Evolutionary conservation across 2,888 invertebrate species (phyloP).

Genomic region (Dyspetes luteomarginatus): DNA sequence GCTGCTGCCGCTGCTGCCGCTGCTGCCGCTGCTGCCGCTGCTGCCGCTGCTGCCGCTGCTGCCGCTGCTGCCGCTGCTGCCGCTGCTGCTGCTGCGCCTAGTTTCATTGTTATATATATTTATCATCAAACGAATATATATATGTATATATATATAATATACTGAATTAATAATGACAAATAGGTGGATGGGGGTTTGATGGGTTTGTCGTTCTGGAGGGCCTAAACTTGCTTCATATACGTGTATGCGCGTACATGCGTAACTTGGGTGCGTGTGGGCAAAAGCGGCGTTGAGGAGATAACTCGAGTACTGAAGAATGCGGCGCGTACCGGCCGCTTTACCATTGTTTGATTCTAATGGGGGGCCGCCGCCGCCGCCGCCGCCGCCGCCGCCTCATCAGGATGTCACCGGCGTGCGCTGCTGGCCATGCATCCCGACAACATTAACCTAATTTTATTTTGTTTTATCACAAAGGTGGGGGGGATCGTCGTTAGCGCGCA

Average conservation of each 20-base stretch:
- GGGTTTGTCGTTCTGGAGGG: constrained; percentile 45
- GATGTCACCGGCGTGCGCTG: constrained; percentile 76
- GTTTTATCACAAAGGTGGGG: constrained; percentile 75
- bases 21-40: too few species aligned
- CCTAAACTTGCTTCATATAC: constrained; percentile 3
- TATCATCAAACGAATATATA: not conserved
- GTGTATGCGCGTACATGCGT: not conserved
- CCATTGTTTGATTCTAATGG: constrained; percentile 72
- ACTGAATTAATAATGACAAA: too few species aligned
- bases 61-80: too few species aligned
- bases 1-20: too few species aligned
- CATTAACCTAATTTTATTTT: constrained; percentile 78
- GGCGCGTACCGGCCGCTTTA: constrained; percentile 61
- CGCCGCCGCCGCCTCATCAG: too few species aligned
- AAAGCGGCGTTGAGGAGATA: constrained; percentile 58
- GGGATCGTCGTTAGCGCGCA: constrained; percentile 64
- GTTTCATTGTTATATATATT: constrained; percentile 70
- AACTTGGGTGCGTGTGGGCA: constrained; percentile 26
- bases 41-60: too few species aligned
- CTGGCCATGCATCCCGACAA: constrained; percentile 72
- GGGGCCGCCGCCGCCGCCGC: too few species aligned
- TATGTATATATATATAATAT: too few species aligned
- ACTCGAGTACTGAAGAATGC: constrained; percentile 71
- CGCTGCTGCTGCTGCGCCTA: constrained; percentile 76
- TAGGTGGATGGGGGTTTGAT: not conserved